These are phyloP conservation scores for Rhinoderma darwinii DNA, from an alignment of 2,113 vertebrate species.

Conservation along the genomic window DNA sequence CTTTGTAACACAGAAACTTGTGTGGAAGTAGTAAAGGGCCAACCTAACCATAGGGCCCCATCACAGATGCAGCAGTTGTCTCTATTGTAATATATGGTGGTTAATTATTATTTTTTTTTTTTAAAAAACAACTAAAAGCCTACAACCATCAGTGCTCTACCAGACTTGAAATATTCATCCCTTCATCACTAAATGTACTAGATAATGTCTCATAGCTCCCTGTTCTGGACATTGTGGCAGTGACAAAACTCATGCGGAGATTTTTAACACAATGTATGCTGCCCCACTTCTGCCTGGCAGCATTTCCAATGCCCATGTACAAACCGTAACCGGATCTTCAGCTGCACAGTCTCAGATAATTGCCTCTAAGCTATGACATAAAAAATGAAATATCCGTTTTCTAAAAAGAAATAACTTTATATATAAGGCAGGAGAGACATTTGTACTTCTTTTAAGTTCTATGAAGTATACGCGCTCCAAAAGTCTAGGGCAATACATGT, in stretches of 20 bases:
- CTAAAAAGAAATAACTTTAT: no score
- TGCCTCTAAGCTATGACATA: no score
- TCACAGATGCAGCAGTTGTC: not conserved
- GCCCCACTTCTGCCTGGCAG: not conserved
- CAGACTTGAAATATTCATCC: not conserved
- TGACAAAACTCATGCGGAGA: not conserved
- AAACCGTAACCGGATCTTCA: no score
- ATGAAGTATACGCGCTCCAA: no score
- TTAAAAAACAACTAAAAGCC: not conserved
- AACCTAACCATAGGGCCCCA: not conserved
- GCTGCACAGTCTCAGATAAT: no score
- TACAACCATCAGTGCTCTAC: not conserved
- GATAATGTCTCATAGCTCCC: not conserved
- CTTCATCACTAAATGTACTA: not conserved
- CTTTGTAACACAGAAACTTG: no score
- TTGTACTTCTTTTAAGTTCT: no score
- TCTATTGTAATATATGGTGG: not conserved
- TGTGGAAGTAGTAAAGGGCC: not conserved
- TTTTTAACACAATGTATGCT: not conserved
- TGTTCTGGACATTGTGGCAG: not conserved
- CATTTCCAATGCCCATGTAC: not conserved
- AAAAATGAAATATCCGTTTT: no score
- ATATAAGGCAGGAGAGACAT: no score
- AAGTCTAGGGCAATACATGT: no score
- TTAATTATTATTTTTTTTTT: not conserved